These are phyloP conservation scores for Vandiemenella viatica DNA, from an alignment of 2,888 invertebrate species.

Conservation along the genomic window DNA sequence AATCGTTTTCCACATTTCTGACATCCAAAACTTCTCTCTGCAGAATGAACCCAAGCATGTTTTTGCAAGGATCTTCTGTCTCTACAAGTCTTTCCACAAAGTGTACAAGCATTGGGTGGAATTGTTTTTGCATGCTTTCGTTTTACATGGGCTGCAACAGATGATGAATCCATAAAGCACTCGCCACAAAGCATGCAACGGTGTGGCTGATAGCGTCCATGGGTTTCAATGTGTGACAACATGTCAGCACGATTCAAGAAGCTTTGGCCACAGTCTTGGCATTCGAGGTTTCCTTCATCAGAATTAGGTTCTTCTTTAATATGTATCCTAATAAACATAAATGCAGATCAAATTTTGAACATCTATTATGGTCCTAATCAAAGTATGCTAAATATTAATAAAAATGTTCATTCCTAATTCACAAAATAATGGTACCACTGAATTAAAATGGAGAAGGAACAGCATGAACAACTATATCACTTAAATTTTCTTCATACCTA, in stretches of 20 bases:
- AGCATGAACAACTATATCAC: no score
- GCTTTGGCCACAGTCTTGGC: slow-evolving; percentile 64
- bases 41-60: slow-evolving; percentile 53
- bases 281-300: slow-evolving; percentile 40
- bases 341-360: background rate
- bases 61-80: slow-evolving; percentile 49
- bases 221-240: slow-evolving; percentile 63
- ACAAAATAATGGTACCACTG: no score
- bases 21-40: slow-evolving; percentile 45
- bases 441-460: no score
- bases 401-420: background rate
- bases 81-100: slow-evolving; percentile 53
- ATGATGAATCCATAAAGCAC: slow-evolving; percentile 42
- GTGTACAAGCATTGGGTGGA: slow-evolving; percentile 46
- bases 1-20: slow-evolving; percentile 55
- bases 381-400: background rate
- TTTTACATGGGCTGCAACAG: slow-evolving; percentile 46
- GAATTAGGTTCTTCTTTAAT: slow-evolving; percentile 10
- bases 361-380: background rate
- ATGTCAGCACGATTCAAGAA: slow-evolving; percentile 28
- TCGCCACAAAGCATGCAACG: slow-evolving; percentile 51
- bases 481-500: no score
- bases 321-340: slow-evolving; percentile 8
- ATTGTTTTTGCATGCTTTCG: slow-evolving; percentile 42
- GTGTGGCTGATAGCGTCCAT: slow-evolving; percentile 38